Base-by-base conservation (phyloP, 1,140 invertebrate genomes). In the Bombus turneri region DNA sequence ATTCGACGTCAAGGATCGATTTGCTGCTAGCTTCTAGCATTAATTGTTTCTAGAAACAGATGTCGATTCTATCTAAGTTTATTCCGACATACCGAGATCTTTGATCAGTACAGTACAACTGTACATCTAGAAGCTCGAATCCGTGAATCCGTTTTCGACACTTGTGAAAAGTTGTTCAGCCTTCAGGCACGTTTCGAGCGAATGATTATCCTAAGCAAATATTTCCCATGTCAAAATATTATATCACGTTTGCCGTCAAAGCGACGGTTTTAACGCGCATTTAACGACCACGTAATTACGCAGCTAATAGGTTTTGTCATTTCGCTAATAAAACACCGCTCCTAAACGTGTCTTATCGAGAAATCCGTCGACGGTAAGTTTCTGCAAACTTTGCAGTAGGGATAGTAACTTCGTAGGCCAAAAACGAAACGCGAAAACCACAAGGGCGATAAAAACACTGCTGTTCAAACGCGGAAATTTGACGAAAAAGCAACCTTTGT, bases 271-370 rank as follows among this genome's bases (percentile, higher is more conserved):
- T 43, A 66, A 43, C 39, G 31, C 28, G n/a, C 10, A 34, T 53
- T 69, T 69, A 80, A 59, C 34, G 28, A 41, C 18, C n/a, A 8
- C n/a, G 13, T 31, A 81, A 73, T 57, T 47, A 41, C 37, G 47
- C 28, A 34, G 39, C 5, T 73, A 57, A 39, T n/a, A 47, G 31
- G 41, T 39, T 15, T 22, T 34, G 15, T 13, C 39, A 43, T 41
- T 69, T 71, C 43, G 31, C 31, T 73, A 43, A 43, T 73, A 59
- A 59, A 81, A 73, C 57, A 73, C 47, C 3, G 12, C 37, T 9
- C 28, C 28, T 22, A 8, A 81, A 81, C 80, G 80, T 62, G 80
- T 73, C 69, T 81, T 81, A 81, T 81, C 69, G 37, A 22, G 53
- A 62, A 41, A 39, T 18, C 15, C 34, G 47, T 18, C 25, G 22